These are phyloP conservation scores for Theocolax elegans DNA, from an alignment of 1,140 invertebrate species.

Conservation along the genomic window DNA sequence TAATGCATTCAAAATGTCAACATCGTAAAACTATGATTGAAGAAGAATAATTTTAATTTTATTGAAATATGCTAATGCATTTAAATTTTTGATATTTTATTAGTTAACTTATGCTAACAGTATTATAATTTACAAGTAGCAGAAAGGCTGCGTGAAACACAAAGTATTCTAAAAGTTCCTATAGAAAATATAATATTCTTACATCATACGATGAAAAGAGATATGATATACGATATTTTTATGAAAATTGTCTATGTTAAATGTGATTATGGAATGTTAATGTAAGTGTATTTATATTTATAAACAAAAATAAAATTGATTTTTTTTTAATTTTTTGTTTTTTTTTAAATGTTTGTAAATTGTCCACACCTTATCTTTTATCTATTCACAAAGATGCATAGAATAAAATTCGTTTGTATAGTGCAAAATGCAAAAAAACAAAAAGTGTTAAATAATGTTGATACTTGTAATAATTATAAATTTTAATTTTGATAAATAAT, in stretches of 20 bases:
- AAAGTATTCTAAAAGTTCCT: not conserved
- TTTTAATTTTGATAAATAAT: no score
- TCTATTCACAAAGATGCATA: no score
- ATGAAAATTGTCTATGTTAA: conserved; percentile 10
- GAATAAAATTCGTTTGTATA: no score
- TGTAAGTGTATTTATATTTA: conserved; percentile 39
- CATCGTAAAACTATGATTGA: conserved; percentile 1
- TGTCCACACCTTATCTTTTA: no score
- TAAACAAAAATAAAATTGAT: no score
- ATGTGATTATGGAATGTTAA: conserved; percentile 21
- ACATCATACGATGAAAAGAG: not conserved
- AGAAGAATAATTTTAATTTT: conserved; percentile 9
- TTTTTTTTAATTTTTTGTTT: conserved; percentile 29
- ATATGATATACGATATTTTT: no score
- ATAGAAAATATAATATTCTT: not conserved
- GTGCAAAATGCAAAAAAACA: no score
- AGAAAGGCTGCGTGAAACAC: not conserved
- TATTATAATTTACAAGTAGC: not conserved
- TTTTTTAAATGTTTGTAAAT: conserved; percentile 34
- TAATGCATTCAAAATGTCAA: conserved; percentile 13
- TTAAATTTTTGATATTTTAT: conserved; percentile 18
- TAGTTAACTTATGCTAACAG: not conserved
- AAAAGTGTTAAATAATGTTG: no score
- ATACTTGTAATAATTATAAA: no score
- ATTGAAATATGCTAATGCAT: not conserved